These are phyloP conservation scores for Kryphioiulus occultus DNA, from an alignment of 2,888 invertebrate species.

Conservation along the genomic window DNA sequence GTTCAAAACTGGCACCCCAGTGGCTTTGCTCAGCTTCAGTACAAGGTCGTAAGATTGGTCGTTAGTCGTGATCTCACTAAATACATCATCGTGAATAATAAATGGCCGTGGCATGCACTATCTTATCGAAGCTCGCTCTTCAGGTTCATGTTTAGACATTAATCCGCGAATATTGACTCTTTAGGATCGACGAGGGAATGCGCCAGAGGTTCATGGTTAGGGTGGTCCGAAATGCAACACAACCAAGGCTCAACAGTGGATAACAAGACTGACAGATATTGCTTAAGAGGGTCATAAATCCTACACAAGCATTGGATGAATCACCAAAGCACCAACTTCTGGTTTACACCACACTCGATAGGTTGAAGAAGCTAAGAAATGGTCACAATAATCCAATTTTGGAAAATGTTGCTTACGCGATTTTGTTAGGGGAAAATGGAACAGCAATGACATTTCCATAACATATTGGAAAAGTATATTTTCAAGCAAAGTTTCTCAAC, in stretches of 20 bases:
- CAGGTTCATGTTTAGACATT: constrained; percentile 5
- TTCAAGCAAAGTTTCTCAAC: too few relatives aligned
- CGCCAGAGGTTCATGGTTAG: background rate
- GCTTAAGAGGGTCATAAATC: background rate
- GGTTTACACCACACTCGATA: too few relatives aligned
- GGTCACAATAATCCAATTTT: too few relatives aligned
- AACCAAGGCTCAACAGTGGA: background rate
- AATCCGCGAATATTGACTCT: background rate
- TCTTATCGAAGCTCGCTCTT: background rate
- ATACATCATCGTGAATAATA: constrained; percentile 5
- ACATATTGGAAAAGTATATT: too few relatives aligned
- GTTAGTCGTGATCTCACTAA: constrained; percentile 5
- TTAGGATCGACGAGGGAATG: background rate
- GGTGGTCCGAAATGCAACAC: background rate
- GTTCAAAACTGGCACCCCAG: background rate
- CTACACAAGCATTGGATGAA: background rate
- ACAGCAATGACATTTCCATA: too few relatives aligned
- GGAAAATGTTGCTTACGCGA: too few relatives aligned
- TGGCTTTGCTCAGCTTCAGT: background rate
- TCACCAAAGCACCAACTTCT: background rate
- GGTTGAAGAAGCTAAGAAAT: too few relatives aligned
- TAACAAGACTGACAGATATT: background rate
- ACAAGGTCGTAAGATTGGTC: background rate
- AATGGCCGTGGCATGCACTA: background rate
- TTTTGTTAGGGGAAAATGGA: too few relatives aligned